Percentiles rank a stretch among this genome's conserved stretches.
Conservation (phyloP, 1,140 invertebrate species). For the Drosophila watanabei region DNA sequence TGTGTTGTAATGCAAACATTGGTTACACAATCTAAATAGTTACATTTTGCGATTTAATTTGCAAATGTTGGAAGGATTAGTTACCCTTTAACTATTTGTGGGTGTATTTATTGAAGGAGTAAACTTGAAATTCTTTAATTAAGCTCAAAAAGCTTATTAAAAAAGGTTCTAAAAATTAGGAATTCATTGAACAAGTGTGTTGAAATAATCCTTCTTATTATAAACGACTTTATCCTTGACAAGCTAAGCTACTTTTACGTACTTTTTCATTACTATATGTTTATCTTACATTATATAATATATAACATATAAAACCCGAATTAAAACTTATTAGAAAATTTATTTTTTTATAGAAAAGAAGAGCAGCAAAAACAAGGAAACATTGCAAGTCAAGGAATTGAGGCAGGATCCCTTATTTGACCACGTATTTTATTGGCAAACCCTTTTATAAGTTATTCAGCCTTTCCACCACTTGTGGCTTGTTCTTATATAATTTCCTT, state of each 20-base stretch:
- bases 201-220: not conserved
- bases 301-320: not conserved
- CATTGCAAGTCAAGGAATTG: no score
- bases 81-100: no score
- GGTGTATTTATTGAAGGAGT: no score
- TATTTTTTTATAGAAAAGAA: no score
- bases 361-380: no score
- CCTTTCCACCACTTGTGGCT: conserved; percentile 14
- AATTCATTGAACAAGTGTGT: not conserved
- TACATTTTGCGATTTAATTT: not conserved
- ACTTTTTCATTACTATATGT: not conserved
- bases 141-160: not conserved
- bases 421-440: no score
- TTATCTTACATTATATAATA: not conserved
- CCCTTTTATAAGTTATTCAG: not conserved
- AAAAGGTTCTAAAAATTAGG: not conserved
- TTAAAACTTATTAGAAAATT: not conserved
- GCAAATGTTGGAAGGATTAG: not conserved
- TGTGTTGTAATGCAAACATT: conserved; percentile 18
- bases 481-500: conserved; percentile 24
- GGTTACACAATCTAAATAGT: conserved; percentile 14
- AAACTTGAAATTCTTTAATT: not conserved
- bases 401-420: no score
- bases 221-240: not conserved
- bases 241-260: not conserved